Base-by-base conservation (phyloP, 2,888 invertebrate genomes). In the Drosophila lutescens region DNA sequence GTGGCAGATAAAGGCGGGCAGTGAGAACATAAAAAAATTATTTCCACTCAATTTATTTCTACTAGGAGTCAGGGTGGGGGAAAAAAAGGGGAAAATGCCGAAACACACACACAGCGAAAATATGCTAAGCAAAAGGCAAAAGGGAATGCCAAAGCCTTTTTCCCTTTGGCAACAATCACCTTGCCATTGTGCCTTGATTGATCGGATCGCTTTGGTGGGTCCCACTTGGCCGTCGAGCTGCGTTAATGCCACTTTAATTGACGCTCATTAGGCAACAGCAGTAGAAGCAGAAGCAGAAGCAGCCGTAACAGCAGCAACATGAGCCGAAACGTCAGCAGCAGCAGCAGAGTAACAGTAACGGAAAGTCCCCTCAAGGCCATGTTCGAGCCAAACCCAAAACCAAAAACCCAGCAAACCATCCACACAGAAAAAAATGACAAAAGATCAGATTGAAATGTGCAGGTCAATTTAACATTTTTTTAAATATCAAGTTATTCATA, bases 1-100 rank as follows among this genome's bases (percentile, higher is more conserved):
- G 13, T 30, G 44, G 20, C 32, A 44, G 75, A 47, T 47, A 47
- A 47, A 30, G 61, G 67, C 47, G 43, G 30, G 43, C 15, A 63
- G 23, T 59, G 23, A 58, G 47, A 36, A 47, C 49, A 70, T 49
- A 73, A 67, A 67, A 76, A 73, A 74, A 82, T 79, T 73, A 77
- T 83, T 80, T 82, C 80, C 80, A 76, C 84, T 78, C 84, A 86
- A 86, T 86, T 82, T 82, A 83, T 84, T 84, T 68, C 74, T 74
- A 72, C 81, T 34, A 12, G 34, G 4, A 26, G 12, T n/a, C n/a
- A n/a, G n/a, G n/a, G n/a, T n/a, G 4, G 4, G 12, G 34, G 69
- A 78, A 69, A 65, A 63, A 46, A 56, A 67, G 38, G 69, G 43
- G 13, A 17, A 23, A n/a, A 10, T 26, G 30, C n/a, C 8, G 10